Base-by-base conservation (phyloP, 1,140 invertebrate species). In the Bicyclus anynana region DNA sequence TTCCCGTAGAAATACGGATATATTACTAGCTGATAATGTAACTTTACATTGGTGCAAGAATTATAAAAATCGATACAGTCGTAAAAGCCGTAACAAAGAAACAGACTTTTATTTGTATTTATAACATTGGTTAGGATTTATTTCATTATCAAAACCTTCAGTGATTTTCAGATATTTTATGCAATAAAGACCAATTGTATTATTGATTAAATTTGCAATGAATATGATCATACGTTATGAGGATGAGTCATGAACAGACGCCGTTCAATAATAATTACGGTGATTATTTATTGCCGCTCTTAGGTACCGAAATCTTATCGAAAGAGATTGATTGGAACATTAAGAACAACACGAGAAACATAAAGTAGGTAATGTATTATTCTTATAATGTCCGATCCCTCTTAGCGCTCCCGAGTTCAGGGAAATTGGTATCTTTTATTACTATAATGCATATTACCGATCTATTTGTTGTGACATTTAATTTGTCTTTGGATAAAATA, bases 181-280 rank as follows among this genome's bases (percentile, higher is more conserved):
- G n/a, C n/a, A n/a, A n/a, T n/a, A n/a, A n/a, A n/a, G n/a, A n/a
- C n/a, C n/a, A n/a, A n/a, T n/a, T n/a, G n/a, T n/a, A 13, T 10
- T 35, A 12, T 35, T 35, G 2, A 35, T 7, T 23, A 23, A 23
- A 23, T 7, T 4, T 23, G 23, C 23, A 7, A 7, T 2, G 7
- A 23, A 23, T 23, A 4, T 4, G 23, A 4, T 12, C 7, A 33
- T 33, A 3, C 29, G 10, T 33, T 33, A 33, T 12, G 29, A 6
- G 9, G 1, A 55, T 62, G 40, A 48, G 27, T 56, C 49, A 62
- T 48, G 13, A 49, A 29, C 59, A 62, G 59, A 52, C 52, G 47
- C 29, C 50, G 27, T 48, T 47, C 62, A 59, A 64, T 59, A 55
- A 64, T 52, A 64, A 59, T 64, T 55, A 64, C 33, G 27, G 13